These are phyloP conservation scores for Amblyornis subalaris DNA, from an alignment of 2,113 vertebrate genomes.

Conservation along the genomic window DNA sequence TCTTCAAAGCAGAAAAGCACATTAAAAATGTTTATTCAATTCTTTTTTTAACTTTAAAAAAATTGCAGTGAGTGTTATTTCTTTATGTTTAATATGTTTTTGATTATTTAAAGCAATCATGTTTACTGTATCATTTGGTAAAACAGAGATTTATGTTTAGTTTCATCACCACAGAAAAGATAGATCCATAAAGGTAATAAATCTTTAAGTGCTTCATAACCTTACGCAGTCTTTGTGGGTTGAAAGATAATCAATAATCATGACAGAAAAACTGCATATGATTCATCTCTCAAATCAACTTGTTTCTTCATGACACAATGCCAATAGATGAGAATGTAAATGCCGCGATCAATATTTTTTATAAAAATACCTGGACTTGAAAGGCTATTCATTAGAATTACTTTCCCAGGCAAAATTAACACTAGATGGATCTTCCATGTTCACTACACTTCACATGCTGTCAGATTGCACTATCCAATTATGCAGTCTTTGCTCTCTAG, in stretches of 20 bases:
- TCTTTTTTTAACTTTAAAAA: not conserved
- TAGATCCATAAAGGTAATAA: conserved; percentile 70
- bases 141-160: conserved; percentile 62
- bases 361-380: not conserved
- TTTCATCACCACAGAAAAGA: conserved; percentile 52
- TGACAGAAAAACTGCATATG: conserved; percentile 58
- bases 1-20: not conserved
- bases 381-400: not conserved
- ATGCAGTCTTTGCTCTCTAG: not conserved
- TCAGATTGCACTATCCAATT: not conserved
- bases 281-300: conserved; percentile 65
- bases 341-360: conserved; percentile 35
- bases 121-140: conserved; percentile 51
- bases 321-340: conserved; percentile 58
- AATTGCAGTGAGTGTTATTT: not conserved
- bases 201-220: conserved; percentile 72
- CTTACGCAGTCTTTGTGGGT: conserved; percentile 61
- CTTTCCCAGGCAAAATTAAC: conserved; percentile 10
- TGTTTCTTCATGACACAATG: conserved; percentile 50
- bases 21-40: not conserved
- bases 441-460: not conserved
- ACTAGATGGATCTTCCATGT: not conserved
- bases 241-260: conserved; percentile 73
- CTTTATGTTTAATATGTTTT: conserved; percentile 19
- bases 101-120: conserved; percentile 43